These are phyloP conservation scores for Apodemia hepburni DNA, from an alignment of 2,888 invertebrate species.

Conservation along the genomic window DNA sequence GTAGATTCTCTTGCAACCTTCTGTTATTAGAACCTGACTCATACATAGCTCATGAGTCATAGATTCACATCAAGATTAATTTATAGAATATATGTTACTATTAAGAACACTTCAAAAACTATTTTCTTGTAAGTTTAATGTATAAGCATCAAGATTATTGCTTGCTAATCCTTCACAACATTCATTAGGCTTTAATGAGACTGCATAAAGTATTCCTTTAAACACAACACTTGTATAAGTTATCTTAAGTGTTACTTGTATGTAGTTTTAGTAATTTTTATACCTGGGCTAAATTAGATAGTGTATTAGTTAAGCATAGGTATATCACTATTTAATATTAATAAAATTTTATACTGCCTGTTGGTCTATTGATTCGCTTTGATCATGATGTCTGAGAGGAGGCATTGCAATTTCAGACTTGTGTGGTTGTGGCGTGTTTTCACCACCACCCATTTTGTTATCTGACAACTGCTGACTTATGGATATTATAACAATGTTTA, in stretches of 20 bases:
- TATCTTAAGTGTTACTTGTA: conserved; percentile 5
- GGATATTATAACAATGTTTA: no score
- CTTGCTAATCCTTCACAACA: conserved; percentile 17
- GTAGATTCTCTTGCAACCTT: not conserved
- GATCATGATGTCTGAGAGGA: not conserved
- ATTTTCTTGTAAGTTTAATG: not conserved
- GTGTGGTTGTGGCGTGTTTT: no score
- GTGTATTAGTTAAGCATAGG: conserved; percentile 22
- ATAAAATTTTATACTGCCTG: not conserved
- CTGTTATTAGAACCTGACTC: not conserved
- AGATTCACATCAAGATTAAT: not conserved
- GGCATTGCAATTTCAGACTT: no score
- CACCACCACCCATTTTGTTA: no score
- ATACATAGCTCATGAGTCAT: not conserved
- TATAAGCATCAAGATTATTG: conserved; percentile 7
- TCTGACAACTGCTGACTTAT: no score
- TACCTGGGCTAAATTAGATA: conserved; percentile 25
- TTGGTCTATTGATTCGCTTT: not conserved
- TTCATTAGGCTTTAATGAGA: conserved; percentile 48
- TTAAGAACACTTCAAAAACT: not conserved
- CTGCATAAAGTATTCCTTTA: conserved; percentile 49
- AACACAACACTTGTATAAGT: conserved; percentile 26
- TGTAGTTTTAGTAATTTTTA: conserved; percentile 23
- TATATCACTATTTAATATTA: conserved; percentile 21
- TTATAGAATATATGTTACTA: not conserved